Evolutionary conservation across 92 coral and sea anemone genomes (phyloP).

Genomic region (Parazoanthus atlanticus): DNA sequence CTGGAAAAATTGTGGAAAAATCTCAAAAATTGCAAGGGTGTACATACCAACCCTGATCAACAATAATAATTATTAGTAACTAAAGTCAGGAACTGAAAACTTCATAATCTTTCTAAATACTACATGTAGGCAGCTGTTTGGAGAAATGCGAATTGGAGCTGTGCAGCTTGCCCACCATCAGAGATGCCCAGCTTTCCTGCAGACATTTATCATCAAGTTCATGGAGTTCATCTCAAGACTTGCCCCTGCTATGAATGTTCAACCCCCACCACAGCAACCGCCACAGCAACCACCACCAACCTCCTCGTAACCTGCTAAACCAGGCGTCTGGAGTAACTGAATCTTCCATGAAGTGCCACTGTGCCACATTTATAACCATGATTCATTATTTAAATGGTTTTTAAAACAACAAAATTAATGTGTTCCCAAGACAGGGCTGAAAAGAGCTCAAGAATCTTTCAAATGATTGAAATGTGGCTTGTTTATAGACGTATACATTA

Average conservation of each 20-base stretch:
- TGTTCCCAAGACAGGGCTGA: too few species aligned
- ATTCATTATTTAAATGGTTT: not conserved
- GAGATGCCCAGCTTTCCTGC: constrained; percentile 80
- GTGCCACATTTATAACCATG: not conserved
- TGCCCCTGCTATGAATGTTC: constrained; percentile 69
- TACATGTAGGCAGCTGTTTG: constrained; percentile 81
- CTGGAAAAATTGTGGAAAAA: not conserved
- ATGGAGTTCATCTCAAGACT: constrained; percentile 79
- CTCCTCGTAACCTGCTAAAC: not conserved
- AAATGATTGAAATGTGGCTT: too few species aligned
- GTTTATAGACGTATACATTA: too few species aligned
- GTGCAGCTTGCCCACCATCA: constrained; percentile 83
- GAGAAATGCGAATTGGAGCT: constrained; percentile 75
- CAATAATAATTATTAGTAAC: not conserved
- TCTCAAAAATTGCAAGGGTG: not conserved
- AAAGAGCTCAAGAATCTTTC: too few species aligned
- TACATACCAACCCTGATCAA: not conserved
- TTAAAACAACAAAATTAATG: not conserved
- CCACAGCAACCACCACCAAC: constrained; percentile 40
- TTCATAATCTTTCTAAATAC: not conserved
- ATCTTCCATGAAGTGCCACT: not conserved
- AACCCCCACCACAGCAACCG: constrained; percentile 55
- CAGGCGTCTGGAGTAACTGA: not conserved
- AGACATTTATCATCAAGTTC: constrained; percentile 63
- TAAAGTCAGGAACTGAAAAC: not conserved